These are phyloP conservation scores for Pseudococcus longispinus DNA, from an alignment of 2,888 invertebrate species.

Conservation along the genomic window DNA sequence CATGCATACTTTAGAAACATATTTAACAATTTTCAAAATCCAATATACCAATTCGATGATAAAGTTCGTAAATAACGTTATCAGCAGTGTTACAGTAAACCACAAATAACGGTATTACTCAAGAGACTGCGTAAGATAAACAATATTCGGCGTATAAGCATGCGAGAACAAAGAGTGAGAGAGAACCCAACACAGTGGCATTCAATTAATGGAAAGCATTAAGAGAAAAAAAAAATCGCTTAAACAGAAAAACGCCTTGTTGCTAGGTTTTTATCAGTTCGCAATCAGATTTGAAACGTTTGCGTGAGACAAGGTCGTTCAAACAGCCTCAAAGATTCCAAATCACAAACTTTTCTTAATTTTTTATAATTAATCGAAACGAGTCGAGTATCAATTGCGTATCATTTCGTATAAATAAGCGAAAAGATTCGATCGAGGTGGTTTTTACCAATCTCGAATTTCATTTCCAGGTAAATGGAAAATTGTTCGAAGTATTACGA, in stretches of 20 bases:
- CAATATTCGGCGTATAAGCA: neutral
- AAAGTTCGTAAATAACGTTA: constrained; percentile 45
- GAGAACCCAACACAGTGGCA: neutral
- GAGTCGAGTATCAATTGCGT: neutral
- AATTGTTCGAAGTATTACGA: neutral
- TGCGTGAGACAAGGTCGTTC: neutral
- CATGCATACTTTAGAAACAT: neutral
- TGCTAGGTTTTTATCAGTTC: constrained; percentile 7
- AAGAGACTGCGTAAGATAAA: constrained; percentile 37
- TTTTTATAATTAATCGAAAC: neutral
- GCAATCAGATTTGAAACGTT: neutral
- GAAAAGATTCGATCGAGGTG: neutral
- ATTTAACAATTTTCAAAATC: neutral
- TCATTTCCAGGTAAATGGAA: neutral
- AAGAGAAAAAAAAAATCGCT: neutral
- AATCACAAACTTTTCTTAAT: neutral
- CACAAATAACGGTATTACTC: constrained; percentile 32
- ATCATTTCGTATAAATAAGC: neutral
- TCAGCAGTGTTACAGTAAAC: neutral
- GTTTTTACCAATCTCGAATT: neutral
- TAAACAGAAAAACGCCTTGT: neutral
- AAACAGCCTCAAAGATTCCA: neutral
- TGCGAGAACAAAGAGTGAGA: neutral
- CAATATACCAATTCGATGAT: neutral
- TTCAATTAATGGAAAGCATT: constrained; percentile 16